Evolutionary conservation across 2,888 invertebrate genomes (phyloP).

Genomic region (Cremastinae sp.): DNA sequence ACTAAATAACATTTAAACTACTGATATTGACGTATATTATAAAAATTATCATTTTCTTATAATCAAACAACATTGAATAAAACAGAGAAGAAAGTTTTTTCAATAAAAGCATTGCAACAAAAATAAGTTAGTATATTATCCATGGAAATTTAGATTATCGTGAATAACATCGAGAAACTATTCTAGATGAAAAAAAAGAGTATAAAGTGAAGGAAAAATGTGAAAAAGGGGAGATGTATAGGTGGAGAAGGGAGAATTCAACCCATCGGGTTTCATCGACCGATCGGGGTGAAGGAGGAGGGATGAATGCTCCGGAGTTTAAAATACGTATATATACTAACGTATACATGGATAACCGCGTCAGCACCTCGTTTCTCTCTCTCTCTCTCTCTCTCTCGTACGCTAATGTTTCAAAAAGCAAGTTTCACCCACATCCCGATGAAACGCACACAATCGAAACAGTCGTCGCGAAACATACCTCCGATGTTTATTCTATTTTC

Average conservation of each 20-base stretch:
- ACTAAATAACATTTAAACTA: no score
- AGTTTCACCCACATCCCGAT: constrained; percentile 73
- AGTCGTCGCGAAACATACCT: constrained; percentile 3
- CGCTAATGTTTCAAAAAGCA: constrained; percentile 62
- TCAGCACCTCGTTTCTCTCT: constrained; percentile 74
- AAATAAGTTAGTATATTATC: no score
- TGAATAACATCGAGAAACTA: no score
- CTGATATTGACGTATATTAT: no score
- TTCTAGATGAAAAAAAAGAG: background rate
- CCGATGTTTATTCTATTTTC: background rate
- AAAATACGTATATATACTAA: constrained; percentile 66
- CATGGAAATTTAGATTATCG: no score
- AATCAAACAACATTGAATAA: no score
- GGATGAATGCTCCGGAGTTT: constrained; percentile 67
- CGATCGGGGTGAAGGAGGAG: constrained; percentile 69
- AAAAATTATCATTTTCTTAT: no score
- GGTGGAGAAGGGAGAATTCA: constrained; percentile 55
- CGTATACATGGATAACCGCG: constrained; percentile 69
- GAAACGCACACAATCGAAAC: constrained; percentile 42
- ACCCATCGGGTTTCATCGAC: constrained; percentile 77
- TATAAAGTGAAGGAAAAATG: background rate
- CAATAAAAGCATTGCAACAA: no score
- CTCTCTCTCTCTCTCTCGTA: constrained; percentile 26
- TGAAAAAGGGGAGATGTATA: background rate
- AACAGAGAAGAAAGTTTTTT: no score